Percentiles rank a stretch among this genome's conserved stretches.
Conservation (phyloP, 2,888 invertebrate genomes). For the Pediacus dermestoides region DNA sequence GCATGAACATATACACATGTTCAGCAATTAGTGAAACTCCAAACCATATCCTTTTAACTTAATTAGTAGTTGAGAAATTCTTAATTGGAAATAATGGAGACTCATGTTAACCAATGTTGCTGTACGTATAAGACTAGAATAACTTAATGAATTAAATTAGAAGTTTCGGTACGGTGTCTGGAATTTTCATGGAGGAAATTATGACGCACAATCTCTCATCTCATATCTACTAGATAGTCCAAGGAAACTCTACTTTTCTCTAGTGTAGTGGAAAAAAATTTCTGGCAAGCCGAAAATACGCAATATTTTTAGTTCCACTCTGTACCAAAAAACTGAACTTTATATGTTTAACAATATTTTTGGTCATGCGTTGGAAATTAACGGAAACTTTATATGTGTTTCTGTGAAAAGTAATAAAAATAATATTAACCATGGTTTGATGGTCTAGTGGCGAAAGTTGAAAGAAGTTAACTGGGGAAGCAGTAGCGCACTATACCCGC, state of each 20-base stretch:
- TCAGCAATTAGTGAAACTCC: constrained; percentile 10
- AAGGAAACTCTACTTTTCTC: too few relatives aligned
- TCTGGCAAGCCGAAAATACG: too few relatives aligned
- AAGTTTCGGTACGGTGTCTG: constrained; percentile 4
- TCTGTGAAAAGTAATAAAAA: too few relatives aligned
- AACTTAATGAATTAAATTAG: constrained; percentile 4
- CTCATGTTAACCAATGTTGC: constrained; percentile 24
- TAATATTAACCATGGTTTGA: not conserved
- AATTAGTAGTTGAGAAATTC: constrained; percentile 36
- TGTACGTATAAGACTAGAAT: constrained; percentile 7
- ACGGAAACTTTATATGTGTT: too few relatives aligned
- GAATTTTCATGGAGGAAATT: not conserved
- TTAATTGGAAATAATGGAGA: constrained; percentile 36
- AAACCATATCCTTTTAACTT: constrained; percentile 32
- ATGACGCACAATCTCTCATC: too few relatives aligned
- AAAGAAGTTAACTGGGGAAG: not conserved
- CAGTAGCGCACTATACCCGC: not conserved
- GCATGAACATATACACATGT: constrained; percentile 28
- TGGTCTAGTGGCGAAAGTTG: constrained; percentile 3
- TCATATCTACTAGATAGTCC: too few relatives aligned
- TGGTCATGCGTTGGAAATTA: too few relatives aligned
- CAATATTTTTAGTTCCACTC: too few relatives aligned
- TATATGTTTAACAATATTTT: too few relatives aligned
- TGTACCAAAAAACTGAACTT: too few relatives aligned
- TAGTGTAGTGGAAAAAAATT: too few relatives aligned